Base-by-base conservation (phyloP, 1,140 invertebrate species). In the Apis laboriosa region DNA sequence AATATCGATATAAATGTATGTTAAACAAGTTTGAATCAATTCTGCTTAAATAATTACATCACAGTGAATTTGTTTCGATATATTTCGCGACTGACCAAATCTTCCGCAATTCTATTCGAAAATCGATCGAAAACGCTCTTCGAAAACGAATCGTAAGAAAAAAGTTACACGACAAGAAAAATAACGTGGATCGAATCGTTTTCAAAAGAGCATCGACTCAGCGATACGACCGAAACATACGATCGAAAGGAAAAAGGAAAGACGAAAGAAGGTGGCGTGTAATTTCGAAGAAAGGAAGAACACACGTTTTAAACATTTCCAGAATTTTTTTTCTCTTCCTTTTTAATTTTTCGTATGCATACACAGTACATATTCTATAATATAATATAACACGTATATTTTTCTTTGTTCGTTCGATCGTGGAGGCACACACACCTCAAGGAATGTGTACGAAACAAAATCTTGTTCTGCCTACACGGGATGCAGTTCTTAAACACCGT, bases 401-500 rank as follows among this genome's bases (percentile, higher is more conserved):
- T 72, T 56, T 63, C 53, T 82, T 71, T 73, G 51, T 66, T 28
- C 66, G 58, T 72, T 78, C 60, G 67, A 78, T 77, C 66, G 75
- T 79, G 49, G 79, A 56, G 5, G 15, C 55, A 56, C 28, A 70
- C n/a, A 43, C 34, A 43, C 34, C 58, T 82, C 78, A 68, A 79
- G 53, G 66, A 86, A 77, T 43, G 83, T 86, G 79, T 87, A 83
- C 84, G 71, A 60, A 55, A 67, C 2, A 55, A 28, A 83, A 83
- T 63, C 77, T 87, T 83, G 67, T 86, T 43, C 88, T 80, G 84
- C 78, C 84, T 88, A 88, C 49, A 77, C 84, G 84, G 82, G 74
- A 43, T 80, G 78, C 86, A 90, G 90, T 89, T 90, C 87, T 89
- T 43, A 43, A 85, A 90, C 89, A 85, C 80, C 64, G 80, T 82